A percentile compares a stretch with the other conserved stretches of the same genome.
Evolutionary conservation across 2,797 vertebrate species (phyloP).

Genomic region (Melanotaenia nigrans): DNA sequence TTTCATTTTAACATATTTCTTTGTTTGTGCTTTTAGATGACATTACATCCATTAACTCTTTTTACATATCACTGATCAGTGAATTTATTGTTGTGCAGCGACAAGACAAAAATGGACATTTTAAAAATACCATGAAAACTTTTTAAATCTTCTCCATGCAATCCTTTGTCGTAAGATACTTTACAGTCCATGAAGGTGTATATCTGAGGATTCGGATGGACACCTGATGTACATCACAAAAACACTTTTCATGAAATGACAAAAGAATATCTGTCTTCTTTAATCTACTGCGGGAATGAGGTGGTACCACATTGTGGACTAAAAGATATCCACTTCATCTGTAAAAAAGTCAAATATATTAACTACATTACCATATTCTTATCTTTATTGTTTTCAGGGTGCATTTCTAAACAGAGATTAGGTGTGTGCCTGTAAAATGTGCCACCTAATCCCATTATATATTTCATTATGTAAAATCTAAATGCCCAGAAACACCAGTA

Average conservation of each 20-base stretch:
- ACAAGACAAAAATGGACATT: background rate
- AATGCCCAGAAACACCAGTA: background rate
- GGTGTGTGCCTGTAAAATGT: background rate
- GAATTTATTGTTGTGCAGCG: background rate
- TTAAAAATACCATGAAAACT: background rate
- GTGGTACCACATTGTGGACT: background rate
- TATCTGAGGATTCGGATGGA: no score
- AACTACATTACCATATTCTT: no score
- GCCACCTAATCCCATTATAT: background rate
- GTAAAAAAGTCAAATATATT: background rate
- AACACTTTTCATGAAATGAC: no score
- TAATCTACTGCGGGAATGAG: background rate
- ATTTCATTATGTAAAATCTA: background rate
- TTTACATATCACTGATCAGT: background rate
- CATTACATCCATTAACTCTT: no score
- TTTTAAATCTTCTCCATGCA: background rate
- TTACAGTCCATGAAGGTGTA: background rate
- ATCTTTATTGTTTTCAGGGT: background rate
- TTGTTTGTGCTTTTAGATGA: no score
- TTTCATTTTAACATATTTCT: background rate
- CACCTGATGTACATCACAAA: no score
- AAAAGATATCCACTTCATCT: background rate
- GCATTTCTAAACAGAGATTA: background rate
- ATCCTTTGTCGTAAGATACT: background rate
- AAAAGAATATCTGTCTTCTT: background rate